A percentile compares a stretch with the other conserved stretches of the same genome.
These are phyloP conservation scores for Erebia epiphron DNA, from an alignment of 2,888 invertebrate species.

Conservation along the genomic window DNA sequence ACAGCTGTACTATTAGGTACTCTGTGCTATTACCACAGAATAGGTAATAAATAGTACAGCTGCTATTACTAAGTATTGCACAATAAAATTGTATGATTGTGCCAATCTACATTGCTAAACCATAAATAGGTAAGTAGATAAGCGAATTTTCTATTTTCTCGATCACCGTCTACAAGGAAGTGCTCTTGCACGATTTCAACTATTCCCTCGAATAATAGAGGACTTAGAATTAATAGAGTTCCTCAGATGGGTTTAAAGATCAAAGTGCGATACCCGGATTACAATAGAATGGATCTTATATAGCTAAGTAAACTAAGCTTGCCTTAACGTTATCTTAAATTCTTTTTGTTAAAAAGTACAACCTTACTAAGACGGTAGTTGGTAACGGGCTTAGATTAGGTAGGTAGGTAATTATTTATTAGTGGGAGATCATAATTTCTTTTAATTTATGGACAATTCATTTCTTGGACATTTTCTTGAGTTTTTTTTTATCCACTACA, in stretches of 20 bases:
- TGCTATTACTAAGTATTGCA: not conserved
- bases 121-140: not conserved
- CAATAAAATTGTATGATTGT: not conserved
- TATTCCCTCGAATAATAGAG: not conserved
- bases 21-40: too few relatives aligned
- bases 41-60: too few relatives aligned
- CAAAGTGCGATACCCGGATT: conserved; percentile 28
- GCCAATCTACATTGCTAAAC: not conserved
- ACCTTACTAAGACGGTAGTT: not conserved
- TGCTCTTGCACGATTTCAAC: not conserved
- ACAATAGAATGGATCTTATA: conserved; percentile 24
- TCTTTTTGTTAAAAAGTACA: not conserved
- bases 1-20: too few relatives aligned
- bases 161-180: not conserved
- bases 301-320: conserved; percentile 2
- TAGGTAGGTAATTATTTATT: too few relatives aligned
- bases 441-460: too few relatives aligned
- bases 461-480: too few relatives aligned
- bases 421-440: too few relatives aligned
- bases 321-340: not conserved
- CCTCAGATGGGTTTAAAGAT: conserved; percentile 21
- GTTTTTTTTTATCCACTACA: too few relatives aligned
- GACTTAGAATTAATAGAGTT: conserved; percentile 6
- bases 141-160: not conserved
- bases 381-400: not conserved